Base-by-base conservation (phyloP, 1,140 invertebrate species). In the Luehdorfia chinensis region DNA sequence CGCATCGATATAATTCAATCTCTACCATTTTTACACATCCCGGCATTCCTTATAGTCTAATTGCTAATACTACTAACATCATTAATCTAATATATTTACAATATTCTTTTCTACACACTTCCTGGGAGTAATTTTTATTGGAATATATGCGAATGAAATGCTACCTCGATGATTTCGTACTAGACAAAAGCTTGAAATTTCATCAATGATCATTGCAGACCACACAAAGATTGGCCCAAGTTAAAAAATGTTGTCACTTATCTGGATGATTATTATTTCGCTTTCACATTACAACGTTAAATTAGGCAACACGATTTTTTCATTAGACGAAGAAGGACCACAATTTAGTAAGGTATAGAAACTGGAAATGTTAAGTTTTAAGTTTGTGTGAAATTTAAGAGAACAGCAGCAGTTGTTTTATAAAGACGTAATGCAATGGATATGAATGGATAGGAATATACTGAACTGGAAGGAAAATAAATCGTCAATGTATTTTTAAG, bases 161-260 rank as follows among this genome's bases (percentile, higher is more conserved):
- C 62, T 53, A 55, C 37, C 47, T 55, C 36, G n/a, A 65, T 65
- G 72, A 78, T 74, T 67, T 43, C 30, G 64, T 63, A 59, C 58
- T 64, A 68, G 56, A 54, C 55, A 61, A 55, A 84, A 75, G 66
- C 73, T 79, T 79, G 76, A 81, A 81, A 83, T 83, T 85, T 85
- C 80, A 84, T 84, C 80, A 84, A 84, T 83, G 80, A 84, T 63
- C 66, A 78, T 58, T 59, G 65, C 47, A 59, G 66, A 72, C 66
- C 50, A 66, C 55, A 11, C 14, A 13, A 39, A 14, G 5, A 8
- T 39, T 12, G 19, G 1, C 37, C 36, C 37, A 37, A 34, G 16
- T 39, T 16, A 25, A 31, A 45, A 19, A 45, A 30, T 46, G 18
- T 18, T 18, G 8, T 39, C 11, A 19, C 16, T 39, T 23, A 13